Evolutionary conservation across 2,888 invertebrate genomes (phyloP).

Genomic region (Scaeva pyrastri): DNA sequence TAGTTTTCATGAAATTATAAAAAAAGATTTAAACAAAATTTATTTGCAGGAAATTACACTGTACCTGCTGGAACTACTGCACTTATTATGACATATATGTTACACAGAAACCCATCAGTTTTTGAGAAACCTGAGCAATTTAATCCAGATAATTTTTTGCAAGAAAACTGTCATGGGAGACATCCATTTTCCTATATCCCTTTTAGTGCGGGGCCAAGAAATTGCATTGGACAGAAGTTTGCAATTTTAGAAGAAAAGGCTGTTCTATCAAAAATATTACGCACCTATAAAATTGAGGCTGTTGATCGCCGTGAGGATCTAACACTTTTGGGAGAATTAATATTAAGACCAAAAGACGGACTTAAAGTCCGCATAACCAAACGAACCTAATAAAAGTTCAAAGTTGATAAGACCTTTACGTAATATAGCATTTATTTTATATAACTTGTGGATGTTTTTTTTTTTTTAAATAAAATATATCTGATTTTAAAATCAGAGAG

Average conservation of each 20-base stretch:
- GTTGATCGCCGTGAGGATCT: constrained; percentile 86
- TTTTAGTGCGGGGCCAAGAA: constrained; percentile 89
- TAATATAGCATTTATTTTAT: too few relatives aligned
- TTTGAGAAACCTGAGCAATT: constrained; percentile 89
- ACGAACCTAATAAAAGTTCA: constrained; percentile 80
- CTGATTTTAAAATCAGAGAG: too few relatives aligned
- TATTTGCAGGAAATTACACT: constrained; percentile 80
- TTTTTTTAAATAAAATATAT: too few relatives aligned
- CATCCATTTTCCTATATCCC: constrained; percentile 89
- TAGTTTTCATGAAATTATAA: too few relatives aligned
- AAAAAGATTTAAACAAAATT: background rate
- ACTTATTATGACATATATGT: constrained; percentile 87
- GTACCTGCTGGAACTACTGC: constrained; percentile 85
- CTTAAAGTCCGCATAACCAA: constrained; percentile 84
- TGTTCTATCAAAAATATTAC: constrained; percentile 85
- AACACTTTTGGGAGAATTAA: constrained; percentile 86
- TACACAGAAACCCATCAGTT: constrained; percentile 87
- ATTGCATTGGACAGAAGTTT: constrained; percentile 86
- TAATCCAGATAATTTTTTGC: constrained; percentile 89
- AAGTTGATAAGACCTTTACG: too few relatives aligned
- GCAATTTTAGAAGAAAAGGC: constrained; percentile 86
- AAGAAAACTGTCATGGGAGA: constrained; percentile 86
- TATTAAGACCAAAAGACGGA: constrained; percentile 86
- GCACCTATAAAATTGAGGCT: constrained; percentile 86
- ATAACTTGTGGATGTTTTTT: too few relatives aligned